A percentile compares a stretch with the other conserved stretches of the same genome.
Evolutionary conservation across 1,140 invertebrate genomes (phyloP).

Genomic region (Diachasmimorpha longicaudata): DNA sequence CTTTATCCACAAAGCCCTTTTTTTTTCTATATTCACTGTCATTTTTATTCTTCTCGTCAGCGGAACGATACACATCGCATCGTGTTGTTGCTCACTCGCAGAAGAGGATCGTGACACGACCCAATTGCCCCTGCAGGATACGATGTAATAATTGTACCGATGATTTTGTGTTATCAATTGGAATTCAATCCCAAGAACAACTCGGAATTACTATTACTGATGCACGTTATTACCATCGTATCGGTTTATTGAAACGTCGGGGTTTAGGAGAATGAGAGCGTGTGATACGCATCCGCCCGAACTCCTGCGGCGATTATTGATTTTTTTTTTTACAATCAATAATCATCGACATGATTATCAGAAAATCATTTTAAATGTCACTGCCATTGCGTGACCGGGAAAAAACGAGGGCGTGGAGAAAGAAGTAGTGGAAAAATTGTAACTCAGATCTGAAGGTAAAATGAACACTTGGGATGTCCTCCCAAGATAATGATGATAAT

Average conservation of each 20-base stretch:
- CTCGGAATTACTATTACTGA: background rate
- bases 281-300: background rate
- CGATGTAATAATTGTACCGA: slow-evolving; percentile 32
- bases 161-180: slow-evolving; percentile 31
- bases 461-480: too few relatives aligned
- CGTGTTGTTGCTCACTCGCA: background rate
- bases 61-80: background rate
- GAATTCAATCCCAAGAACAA: background rate
- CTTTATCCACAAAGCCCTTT: background rate
- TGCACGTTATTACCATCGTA: background rate
- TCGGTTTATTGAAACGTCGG: background rate
- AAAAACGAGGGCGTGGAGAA: too few relatives aligned
- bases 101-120: slow-evolving; percentile 14
- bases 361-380: too few relatives aligned
- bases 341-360: too few relatives aligned
- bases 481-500: too few relatives aligned
- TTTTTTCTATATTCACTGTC: slow-evolving; percentile 6
- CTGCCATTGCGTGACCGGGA: too few relatives aligned
- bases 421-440: too few relatives aligned
- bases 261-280: slow-evolving; percentile 7
- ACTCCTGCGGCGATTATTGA: background rate
- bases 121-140: slow-evolving; percentile 27
- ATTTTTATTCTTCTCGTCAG: background rate
- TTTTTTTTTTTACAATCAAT: background rate
- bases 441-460: too few relatives aligned